phyloP scores from a whole-genome alignment of 2,888 invertebrate genomes.

The Campaea margaritaria region DNA sequence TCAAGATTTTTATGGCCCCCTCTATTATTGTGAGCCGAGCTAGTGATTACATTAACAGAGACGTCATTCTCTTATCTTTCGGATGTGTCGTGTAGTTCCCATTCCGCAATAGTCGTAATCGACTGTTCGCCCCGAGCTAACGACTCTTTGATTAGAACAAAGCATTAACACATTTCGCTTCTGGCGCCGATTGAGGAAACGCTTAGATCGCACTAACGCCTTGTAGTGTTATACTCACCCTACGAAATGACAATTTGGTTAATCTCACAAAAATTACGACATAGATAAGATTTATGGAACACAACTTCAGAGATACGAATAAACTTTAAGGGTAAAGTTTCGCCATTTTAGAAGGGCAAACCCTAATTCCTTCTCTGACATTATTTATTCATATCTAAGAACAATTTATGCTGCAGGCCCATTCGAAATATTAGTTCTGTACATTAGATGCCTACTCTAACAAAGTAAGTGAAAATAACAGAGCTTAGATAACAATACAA shows the following conservation, averaged over 20 bases:
- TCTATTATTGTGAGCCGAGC: constrained; percentile 14
- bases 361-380: constrained; percentile 20
- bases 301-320: constrained; percentile 16
- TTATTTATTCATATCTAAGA: constrained; percentile 29
- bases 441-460: constrained; percentile 11
- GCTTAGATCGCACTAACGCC: constrained; percentile 30
- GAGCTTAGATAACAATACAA: constrained; percentile 39
- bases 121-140: constrained; percentile 66
- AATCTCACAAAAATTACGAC: constrained; percentile 22
- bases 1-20: constrained; percentile 17
- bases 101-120: constrained; percentile 73
- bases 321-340: constrained; percentile 23
- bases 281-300: constrained; percentile 20
- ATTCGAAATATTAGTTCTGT: constrained; percentile 22
- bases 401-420: constrained; percentile 20
- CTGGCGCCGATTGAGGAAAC: constrained; percentile 44
- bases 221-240: constrained; percentile 34
- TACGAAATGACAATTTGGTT: constrained; percentile 27
- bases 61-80: constrained; percentile 53
- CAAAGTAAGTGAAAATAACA: constrained; percentile 32
- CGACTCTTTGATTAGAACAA: constrained; percentile 74
- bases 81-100: constrained; percentile 66
- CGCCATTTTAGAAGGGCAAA: constrained; percentile 22
- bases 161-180: constrained; percentile 62
- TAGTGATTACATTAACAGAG: constrained; percentile 39